A percentile compares a stretch with the other conserved stretches of the same genome.
Conservation (phyloP, 1,140 invertebrate genomes). For the Drosophila arizonae region DNA sequence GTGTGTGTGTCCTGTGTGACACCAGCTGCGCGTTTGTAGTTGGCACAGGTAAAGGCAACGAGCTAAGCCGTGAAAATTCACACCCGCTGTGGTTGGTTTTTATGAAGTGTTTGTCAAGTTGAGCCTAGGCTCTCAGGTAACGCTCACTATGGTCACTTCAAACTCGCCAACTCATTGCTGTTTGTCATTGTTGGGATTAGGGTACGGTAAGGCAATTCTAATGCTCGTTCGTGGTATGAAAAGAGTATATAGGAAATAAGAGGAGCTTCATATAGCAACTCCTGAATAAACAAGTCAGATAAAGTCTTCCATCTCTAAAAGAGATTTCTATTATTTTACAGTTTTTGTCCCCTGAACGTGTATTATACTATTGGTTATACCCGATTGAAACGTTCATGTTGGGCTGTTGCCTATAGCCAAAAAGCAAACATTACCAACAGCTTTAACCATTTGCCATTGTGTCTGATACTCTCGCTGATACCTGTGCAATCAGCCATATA, state of each 20-base stretch:
- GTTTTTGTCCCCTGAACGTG: no score
- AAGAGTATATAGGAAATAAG: no score
- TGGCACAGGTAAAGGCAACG: slow-evolving; percentile 42
- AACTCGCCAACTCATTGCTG: slow-evolving; percentile 36
- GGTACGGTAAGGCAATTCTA: no score
- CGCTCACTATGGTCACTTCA: slow-evolving; percentile 20
- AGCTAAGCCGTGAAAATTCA: slow-evolving; percentile 71
- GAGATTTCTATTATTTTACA: no score
- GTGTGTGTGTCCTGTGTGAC: slow-evolving; percentile 24
- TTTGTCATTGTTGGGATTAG: slow-evolving; percentile 11
- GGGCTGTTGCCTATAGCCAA: slow-evolving; percentile 16
- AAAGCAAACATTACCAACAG: slow-evolving; percentile 32
- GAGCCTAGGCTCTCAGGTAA: slow-evolving; percentile 14
- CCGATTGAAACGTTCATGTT: neutral
- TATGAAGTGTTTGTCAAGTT: slow-evolving; percentile 51
- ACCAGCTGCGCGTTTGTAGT: slow-evolving; percentile 16
- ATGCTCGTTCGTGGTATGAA: no score
- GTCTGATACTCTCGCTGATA: neutral
- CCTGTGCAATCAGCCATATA: slow-evolving; percentile 7
- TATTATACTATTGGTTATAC: neutral
- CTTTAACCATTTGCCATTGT: slow-evolving; percentile 25
- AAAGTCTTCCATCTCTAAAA: no score
- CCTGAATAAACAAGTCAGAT: no score
- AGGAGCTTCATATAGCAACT: no score
- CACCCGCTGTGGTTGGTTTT: slow-evolving; percentile 70